Evolutionary conservation across 2,113 vertebrate genomes (phyloP), one percentile per base, ranked within the genome.

Genomic region (Gambusia holbrooki): DNA sequence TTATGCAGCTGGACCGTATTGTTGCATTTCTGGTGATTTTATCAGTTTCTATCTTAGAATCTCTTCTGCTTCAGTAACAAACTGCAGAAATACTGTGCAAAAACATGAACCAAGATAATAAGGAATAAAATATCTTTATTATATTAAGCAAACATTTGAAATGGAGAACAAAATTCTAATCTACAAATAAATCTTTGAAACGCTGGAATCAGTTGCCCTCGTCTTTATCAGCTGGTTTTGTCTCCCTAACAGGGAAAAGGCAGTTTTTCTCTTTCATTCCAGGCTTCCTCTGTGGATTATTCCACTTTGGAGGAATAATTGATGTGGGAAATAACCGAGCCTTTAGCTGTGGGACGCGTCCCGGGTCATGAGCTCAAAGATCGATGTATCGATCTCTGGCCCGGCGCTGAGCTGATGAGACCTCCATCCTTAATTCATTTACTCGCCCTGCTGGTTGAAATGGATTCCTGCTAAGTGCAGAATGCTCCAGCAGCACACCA

Each of bases 361-460:
- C 27, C 0, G 0, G 84, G 77, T 84, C 62, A 71, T 54, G 32
- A 76, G 83, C 80, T 63, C 48, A 35, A 71, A 76, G 74, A 85
- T 90, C 72, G 76, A 61, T 32, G 37, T 81, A 90, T 89, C 74
- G 87, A 92, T 88, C 79, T 75, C 76, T 83, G 79, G 25, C 25
- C 51, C 51, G 25, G 51, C 51, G 8, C 71, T 70, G 30, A 25
- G 27, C 22, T 37, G 61, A 6, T 68, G 63, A 71, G 66, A 80
- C 70, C 76, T 77, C 54, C 4, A 0, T 42, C 32, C 64, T 74
- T 75, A 45, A 87, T 84, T 81, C 48, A 76, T 60, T 87, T 62
- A 25, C 69, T 78, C 17, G 7, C 22, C 73, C 67, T 66, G 3
- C 25, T 22, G 69, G 30, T 22, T 80, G n/a, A 76, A 81, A 77